Evolutionary conservation across 1,140 invertebrate genomes (phyloP).

Genomic region (Antheraea pernyi): DNA sequence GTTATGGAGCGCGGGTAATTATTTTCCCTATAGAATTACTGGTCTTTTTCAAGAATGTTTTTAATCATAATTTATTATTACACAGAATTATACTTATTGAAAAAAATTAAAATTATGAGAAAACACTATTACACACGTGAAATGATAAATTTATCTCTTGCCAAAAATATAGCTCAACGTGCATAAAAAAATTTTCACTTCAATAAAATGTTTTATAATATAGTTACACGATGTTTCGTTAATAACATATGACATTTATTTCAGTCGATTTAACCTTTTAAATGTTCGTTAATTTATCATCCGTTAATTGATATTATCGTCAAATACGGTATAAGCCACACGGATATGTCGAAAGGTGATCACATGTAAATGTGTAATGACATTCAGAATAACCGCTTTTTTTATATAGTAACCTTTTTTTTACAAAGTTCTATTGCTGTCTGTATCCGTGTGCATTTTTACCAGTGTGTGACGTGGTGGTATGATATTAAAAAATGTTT

Average conservation of each 20-base stretch:
- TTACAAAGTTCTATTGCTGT: neutral
- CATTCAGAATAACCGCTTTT: neutral
- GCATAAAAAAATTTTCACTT: no score
- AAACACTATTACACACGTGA: no score
- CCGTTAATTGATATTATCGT: neutral
- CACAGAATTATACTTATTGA: no score
- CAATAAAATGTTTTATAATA: neutral
- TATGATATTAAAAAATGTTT: neutral
- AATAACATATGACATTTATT: neutral
- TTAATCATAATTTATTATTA: no score
- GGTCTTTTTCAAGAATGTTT: no score
- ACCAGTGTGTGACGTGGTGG: neutral
- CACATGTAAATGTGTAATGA: neutral
- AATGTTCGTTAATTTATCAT: neutral
- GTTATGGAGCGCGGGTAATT: no score
- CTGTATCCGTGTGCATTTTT: neutral
- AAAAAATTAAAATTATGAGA: no score
- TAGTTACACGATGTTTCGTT: neutral
- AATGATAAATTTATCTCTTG: no score
- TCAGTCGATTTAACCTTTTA: neutral
- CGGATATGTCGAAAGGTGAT: conserved; percentile 2
- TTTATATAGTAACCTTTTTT: neutral
- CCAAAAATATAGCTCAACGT: no score
- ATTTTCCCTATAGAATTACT: no score
- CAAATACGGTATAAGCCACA: neutral